Conservation (phyloP, 2,797 vertebrate genomes). For the Chromis chromis region DNA sequence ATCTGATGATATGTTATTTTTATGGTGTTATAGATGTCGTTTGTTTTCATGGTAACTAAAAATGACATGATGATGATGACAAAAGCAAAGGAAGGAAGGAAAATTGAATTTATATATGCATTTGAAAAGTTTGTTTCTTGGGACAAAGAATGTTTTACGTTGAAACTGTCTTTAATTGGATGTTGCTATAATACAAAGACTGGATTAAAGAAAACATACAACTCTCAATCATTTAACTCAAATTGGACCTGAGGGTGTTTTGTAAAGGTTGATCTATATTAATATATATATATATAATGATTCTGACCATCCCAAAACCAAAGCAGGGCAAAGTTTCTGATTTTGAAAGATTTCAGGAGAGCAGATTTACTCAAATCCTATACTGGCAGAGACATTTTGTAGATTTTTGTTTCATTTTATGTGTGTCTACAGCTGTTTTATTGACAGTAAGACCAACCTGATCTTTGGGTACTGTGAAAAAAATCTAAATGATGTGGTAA, state of each 20-base stretch:
- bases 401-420: conserved; percentile 20
- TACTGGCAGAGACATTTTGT: neutral
- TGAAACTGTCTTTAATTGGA: conserved; percentile 35
- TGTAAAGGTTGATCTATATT: neutral
- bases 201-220: conserved; percentile 28
- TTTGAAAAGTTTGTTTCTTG: conserved; percentile 57
- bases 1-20: conserved; percentile 32
- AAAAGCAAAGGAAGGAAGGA: conserved; percentile 33
- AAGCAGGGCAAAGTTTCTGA: conserved; percentile 5
- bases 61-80: conserved; percentile 22
- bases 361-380: conserved; percentile 13
- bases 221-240: conserved; percentile 6
- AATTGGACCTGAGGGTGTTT: conserved; percentile 20
- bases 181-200: conserved; percentile 39
- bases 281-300: neutral
- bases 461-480: conserved; percentile 54
- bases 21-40: conserved; percentile 30
- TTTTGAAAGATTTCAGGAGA: conserved; percentile 10
- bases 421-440: conserved; percentile 1
- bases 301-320: neutral
- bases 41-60: conserved; percentile 45
- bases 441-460: conserved; percentile 8
- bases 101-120: conserved; percentile 47
- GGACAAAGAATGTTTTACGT: conserved; percentile 50
- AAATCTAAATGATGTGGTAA: conserved; percentile 2